Percentiles rank a stretch among this genome's conserved stretches.
Conservation (phyloP, 2,888 invertebrate species). For the Malacosoma neustria region DNA sequence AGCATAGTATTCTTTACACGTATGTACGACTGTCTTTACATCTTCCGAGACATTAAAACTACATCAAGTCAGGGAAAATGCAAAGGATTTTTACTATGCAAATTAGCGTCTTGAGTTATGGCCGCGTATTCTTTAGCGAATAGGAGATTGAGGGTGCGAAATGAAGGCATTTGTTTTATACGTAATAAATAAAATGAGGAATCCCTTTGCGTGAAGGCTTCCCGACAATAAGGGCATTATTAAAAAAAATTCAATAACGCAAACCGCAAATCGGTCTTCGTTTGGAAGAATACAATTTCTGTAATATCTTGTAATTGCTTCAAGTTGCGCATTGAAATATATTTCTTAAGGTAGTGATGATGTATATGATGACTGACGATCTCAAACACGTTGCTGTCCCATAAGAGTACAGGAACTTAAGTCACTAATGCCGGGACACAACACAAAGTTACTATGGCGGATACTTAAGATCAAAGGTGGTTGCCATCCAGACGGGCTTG, state of each 20-base stretch:
- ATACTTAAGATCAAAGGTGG: no score
- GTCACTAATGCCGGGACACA: no score
- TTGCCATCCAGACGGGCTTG: no score
- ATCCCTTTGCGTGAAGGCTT: not conserved
- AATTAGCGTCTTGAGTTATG: conserved; percentile 22
- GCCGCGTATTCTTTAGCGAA: conserved; percentile 1
- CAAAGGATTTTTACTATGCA: conserved; percentile 25
- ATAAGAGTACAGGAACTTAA: no score
- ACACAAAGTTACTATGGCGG: no score
- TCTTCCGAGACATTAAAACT: conserved; percentile 27
- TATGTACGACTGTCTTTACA: conserved; percentile 34
- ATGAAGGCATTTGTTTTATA: conserved; percentile 21
- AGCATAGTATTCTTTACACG: no score
- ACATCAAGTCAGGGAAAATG: conserved; percentile 26
- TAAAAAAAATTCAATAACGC: not conserved
- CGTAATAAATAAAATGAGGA: conserved; percentile 4
- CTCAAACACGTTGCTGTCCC: no score
- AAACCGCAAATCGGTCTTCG: not conserved
- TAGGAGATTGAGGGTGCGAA: conserved; percentile 6
- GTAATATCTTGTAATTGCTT: no score
- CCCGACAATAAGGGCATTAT: not conserved
- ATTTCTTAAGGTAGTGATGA: no score
- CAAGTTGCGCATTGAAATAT: no score
- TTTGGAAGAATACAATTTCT: no score
- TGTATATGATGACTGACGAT: no score